Evolutionary conservation across 1,140 invertebrate species (phyloP).

Genomic region (Drosophila cardini): DNA sequence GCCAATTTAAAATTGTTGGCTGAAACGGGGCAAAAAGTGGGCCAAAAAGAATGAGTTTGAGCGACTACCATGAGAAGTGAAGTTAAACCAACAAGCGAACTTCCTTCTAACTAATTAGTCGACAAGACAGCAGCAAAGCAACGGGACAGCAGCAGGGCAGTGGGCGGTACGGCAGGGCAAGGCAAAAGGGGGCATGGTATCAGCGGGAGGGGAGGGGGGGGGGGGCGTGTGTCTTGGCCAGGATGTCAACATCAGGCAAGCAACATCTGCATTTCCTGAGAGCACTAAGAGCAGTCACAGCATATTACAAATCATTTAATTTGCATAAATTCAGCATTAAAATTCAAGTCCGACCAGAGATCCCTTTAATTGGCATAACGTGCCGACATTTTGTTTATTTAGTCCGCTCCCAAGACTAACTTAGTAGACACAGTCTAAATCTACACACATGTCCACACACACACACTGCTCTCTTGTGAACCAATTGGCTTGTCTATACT

Average conservation of each 20-base stretch:
- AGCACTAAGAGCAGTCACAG: conserved; percentile 16
- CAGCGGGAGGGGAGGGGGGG: no score
- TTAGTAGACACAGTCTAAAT: background rate
- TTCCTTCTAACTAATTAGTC: conserved; percentile 59
- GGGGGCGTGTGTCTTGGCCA: background rate
- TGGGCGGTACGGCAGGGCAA: conserved; percentile 2
- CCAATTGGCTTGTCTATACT: no score
- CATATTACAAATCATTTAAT: conserved; percentile 62
- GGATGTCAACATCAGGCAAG: conserved; percentile 43
- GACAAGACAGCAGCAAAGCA: conserved; percentile 7
- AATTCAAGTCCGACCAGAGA: conserved; percentile 33
- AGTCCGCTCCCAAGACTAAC: conserved; percentile 7
- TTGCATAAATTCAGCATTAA: conserved; percentile 60
- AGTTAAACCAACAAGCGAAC: conserved; percentile 52
- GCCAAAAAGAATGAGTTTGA: background rate
- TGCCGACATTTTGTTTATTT: conserved; percentile 44
- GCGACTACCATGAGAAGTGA: conserved; percentile 8
- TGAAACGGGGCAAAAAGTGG: conserved; percentile 41
- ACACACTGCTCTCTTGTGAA: no score
- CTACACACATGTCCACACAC: background rate
- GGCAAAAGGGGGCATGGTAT: background rate
- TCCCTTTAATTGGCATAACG: conserved; percentile 49
- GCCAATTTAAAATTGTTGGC: conserved; percentile 48
- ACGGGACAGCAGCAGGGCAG: background rate
- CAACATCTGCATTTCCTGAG: conserved; percentile 50